phyloP scores from a whole-genome alignment of 2,797 vertebrate species.

The Lutjanus campechanus region DNA sequence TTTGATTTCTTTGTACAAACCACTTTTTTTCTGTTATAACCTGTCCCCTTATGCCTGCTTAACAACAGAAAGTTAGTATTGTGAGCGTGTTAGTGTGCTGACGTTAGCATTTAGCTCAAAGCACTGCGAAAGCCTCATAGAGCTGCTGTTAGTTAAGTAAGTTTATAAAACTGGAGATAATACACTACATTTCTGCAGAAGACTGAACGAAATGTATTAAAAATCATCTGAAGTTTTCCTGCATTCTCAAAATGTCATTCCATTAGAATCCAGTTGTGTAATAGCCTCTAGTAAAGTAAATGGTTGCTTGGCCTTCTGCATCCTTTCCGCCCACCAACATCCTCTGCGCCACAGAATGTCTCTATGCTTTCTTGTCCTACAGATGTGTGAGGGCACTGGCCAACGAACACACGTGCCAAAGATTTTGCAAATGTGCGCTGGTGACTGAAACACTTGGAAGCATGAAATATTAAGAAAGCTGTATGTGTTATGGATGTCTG shows the following conservation, averaged over 20 bases:
- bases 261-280: neutral
- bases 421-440: slow-evolving; percentile 2
- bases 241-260: neutral
- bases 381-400: slow-evolving; percentile 13
- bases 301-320: neutral
- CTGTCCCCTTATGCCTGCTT: too few relatives aligned
- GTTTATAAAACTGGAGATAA: neutral
- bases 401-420: neutral
- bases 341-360: slow-evolving; percentile 40
- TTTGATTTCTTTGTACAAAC: too few relatives aligned
- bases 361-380: slow-evolving; percentile 27
- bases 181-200: neutral
- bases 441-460: slow-evolving; percentile 3
- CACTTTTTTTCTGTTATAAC: too few relatives aligned
- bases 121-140: neutral
- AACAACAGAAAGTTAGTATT: too few relatives aligned
- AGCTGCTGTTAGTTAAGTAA: neutral
- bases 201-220: neutral
- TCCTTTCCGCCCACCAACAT: slow-evolving; percentile 49
- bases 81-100: too few relatives aligned
- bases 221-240: neutral
- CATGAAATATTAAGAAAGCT: neutral
- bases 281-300: neutral
- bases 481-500: neutral
- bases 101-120: too few relatives aligned